Conservation (phyloP, 2,113 vertebrate genomes). For the Condylura cristata region DNA sequence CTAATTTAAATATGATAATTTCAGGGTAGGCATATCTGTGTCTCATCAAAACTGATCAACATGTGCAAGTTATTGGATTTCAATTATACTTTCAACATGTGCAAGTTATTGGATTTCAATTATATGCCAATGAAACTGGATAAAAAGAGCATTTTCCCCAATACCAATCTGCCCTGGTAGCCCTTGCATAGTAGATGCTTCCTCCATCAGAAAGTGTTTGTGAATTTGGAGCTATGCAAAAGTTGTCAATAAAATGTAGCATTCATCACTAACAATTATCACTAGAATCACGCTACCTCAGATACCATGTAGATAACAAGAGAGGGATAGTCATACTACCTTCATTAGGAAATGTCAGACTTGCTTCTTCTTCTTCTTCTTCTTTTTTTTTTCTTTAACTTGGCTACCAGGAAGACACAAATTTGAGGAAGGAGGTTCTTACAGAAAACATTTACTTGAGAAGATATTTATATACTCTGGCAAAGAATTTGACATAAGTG, state of each 20-base stretch:
- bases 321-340: neutral
- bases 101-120: neutral
- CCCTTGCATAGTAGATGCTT: neutral
- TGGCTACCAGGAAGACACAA: neutral
- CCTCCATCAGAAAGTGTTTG: neutral
- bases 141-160: no score
- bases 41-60: neutral
- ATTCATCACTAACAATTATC: neutral
- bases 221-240: neutral
- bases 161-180: neutral
- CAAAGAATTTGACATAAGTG: slow-evolving; percentile 10
- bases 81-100: neutral
- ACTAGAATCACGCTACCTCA: neutral
- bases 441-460: neutral
- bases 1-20: neutral
- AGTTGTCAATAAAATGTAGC: neutral
- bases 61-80: neutral
- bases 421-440: neutral
- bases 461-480: neutral
- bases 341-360: neutral
- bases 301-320: neutral
- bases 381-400: neutral
- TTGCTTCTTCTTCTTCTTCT: neutral
- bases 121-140: neutral
- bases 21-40: neutral